Conservation (phyloP, 1,140 invertebrate genomes). For the Drosophila lacertosa region DNA sequence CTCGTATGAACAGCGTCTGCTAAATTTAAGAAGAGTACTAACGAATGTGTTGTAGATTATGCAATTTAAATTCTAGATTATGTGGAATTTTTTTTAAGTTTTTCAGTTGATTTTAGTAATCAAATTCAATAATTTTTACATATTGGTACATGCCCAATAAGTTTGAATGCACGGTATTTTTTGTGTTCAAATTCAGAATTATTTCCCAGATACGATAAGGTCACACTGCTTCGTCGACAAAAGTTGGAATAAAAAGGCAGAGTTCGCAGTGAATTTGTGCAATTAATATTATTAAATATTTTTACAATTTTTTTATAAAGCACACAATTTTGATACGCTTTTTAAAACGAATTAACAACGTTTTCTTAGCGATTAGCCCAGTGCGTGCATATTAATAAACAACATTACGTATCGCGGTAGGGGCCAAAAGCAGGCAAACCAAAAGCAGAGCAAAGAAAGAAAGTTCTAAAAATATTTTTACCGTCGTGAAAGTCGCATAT, state of each 20-base stretch:
- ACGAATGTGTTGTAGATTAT: no score
- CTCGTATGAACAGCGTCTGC: background rate
- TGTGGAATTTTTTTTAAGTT: no score
- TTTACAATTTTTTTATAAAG: constrained; percentile 52
- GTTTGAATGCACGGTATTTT: constrained; percentile 4
- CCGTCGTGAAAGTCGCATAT: constrained; percentile 63
- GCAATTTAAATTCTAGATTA: no score
- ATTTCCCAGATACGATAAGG: background rate
- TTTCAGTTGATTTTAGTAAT: no score
- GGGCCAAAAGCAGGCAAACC: constrained; percentile 42
- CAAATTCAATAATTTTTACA: no score
- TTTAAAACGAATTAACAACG: constrained; percentile 26
- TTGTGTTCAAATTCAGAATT: background rate
- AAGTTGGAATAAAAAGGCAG: constrained; percentile 55
- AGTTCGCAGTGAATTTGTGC: constrained; percentile 39
- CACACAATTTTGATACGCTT: constrained; percentile 31
- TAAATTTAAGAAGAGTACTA: no score
- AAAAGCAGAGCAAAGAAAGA: constrained; percentile 50
- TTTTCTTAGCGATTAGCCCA: constrained; percentile 42
- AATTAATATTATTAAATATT: constrained; percentile 50
- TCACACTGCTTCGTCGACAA: constrained; percentile 30
- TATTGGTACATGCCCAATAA: background rate
- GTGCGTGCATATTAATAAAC: constrained; percentile 55
- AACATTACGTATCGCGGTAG: constrained; percentile 66
- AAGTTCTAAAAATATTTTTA: constrained; percentile 76